A percentile compares a stretch with the other conserved stretches of the same genome.
Conservation (phyloP, 2,113 vertebrate genomes). For the Numida meleagris region DNA sequence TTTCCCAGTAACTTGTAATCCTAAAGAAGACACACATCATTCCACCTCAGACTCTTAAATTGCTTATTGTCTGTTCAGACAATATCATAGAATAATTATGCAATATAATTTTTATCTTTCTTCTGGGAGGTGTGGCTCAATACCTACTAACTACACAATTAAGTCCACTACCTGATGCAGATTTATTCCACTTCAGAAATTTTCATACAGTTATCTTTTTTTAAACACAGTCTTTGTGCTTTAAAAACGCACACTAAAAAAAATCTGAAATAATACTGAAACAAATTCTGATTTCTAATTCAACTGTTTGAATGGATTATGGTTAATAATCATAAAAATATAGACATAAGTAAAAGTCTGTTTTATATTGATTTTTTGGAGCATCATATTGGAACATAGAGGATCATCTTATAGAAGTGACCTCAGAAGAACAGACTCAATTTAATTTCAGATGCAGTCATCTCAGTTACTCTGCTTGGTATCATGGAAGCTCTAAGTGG, state of each 20-base stretch:
- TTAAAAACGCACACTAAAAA: neutral
- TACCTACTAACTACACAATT: neutral
- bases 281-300: neutral
- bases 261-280: neutral
- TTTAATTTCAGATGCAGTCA: neutral
- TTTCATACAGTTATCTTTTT: neutral
- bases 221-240: neutral
- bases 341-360: neutral
- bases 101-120: neutral
- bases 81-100: neutral
- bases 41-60: neutral
- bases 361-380: neutral
- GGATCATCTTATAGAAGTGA: neutral
- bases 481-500: neutral
- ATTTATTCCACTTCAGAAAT: neutral
- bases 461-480: neutral
- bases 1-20: neutral
- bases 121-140: neutral
- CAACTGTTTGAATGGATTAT: neutral
- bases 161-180: neutral
- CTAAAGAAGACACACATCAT: neutral
- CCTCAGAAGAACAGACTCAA: neutral
- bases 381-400: neutral
- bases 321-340: neutral
- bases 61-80: neutral